Percentiles rank a stretch among this genome's conserved stretches.
phyloP scores from a whole-genome alignment of 2,113 vertebrate species.

The Potamarius usumacintae region DNA sequence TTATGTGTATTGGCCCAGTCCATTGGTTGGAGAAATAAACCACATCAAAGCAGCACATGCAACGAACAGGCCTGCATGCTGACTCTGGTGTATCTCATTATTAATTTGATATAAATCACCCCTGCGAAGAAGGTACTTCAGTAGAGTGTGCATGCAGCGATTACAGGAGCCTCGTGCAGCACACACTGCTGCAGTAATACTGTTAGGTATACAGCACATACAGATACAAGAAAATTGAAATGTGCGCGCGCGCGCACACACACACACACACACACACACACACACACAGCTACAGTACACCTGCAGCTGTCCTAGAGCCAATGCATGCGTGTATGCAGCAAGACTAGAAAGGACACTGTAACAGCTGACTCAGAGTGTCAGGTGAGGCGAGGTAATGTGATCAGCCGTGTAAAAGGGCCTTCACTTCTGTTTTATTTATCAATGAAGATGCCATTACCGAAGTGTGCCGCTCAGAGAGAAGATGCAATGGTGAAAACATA shows the following conservation, averaged over 20 bases:
- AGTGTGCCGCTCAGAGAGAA: constrained; percentile 60
- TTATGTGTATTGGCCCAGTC: constrained; percentile 65
- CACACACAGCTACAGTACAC: neutral
- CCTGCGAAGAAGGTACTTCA: neutral
- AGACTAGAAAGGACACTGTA: constrained; percentile 57
- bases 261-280: too few relatives aligned
- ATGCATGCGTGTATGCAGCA: constrained; percentile 41
- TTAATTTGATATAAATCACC: constrained; percentile 22
- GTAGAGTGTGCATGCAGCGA: constrained; percentile 2
- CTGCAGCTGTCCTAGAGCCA: constrained; percentile 28
- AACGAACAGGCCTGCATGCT: constrained; percentile 19
- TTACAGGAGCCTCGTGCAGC: neutral
- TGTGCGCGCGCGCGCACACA: neutral
- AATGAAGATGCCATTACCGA: constrained; percentile 71
- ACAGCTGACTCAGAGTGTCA: constrained; percentile 62
- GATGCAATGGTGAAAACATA: constrained; percentile 66
- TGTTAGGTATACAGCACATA: neutral
- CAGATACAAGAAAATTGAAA: neutral
- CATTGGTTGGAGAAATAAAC: constrained; percentile 52
- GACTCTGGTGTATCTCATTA: constrained; percentile 18
- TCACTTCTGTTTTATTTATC: constrained; percentile 75
- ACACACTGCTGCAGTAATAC: constrained; percentile 11
- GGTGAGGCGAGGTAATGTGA: constrained; percentile 71
- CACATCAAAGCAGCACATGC: constrained; percentile 15
- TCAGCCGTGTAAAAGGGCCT: constrained; percentile 70